Base-by-base conservation (phyloP, 1,140 invertebrate species). In the Drosophila lacertosa region DNA sequence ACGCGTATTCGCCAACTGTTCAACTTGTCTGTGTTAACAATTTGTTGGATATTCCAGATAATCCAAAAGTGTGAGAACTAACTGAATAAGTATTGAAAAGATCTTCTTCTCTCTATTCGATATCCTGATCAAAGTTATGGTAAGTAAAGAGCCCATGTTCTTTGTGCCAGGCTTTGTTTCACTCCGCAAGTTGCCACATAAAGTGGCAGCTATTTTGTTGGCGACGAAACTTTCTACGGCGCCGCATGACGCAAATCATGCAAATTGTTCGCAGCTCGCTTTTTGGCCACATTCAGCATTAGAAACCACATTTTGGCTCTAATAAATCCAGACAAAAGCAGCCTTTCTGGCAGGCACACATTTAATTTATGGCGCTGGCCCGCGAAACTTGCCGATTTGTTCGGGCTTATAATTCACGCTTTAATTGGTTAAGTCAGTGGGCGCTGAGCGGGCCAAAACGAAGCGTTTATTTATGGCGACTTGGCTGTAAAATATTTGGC, bases 401-500 rank as follows among this genome's bases (percentile, higher is more conserved):
- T 84, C 51, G 24, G 70, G 65, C 77, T 75, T 86, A 86, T 86
- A 86, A 88, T 77, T 86, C 82, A 86, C 77, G 74, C 81, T 88
- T 86, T 86, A 86, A 86, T 88, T 86, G 81, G 81, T 83, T 35
- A 74, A 68, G 78, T 44, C 70, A 58, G 42, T 55, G 54, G 40
- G 24, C 10, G 62, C 64, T 59, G 47, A 55, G 44, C 15, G 32
- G 45, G 35, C 35, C 44, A 50, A 48, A 75, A 48, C 33, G 60
- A 7, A 53, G 18, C 48, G 72, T 71, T 88, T 86, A 86, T 86
- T 86, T 86, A 86, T 86, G 77, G 62, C 74, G 45, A 47, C 74
- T 88, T 78, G 77, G 82, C 76, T 86, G 69, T 88, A 82, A 86
- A 86, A 88, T 86, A 84, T 86, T 70, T 86, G 82, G 81, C 82